These are phyloP conservation scores for Magallana ariakensis DNA, from an alignment of 1,140 invertebrate genomes.

Conservation along the genomic window DNA sequence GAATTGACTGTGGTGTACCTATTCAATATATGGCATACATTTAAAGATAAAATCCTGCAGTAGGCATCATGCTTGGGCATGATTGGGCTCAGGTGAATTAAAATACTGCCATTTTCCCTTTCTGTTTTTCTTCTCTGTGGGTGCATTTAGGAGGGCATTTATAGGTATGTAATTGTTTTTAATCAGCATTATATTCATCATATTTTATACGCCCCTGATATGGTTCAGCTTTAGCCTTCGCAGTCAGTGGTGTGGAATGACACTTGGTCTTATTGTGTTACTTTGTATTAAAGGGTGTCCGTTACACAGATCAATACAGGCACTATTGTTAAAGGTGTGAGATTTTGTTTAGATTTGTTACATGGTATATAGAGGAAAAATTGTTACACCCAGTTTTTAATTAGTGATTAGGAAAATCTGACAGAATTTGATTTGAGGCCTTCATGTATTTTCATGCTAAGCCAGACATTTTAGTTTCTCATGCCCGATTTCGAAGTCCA, in stretches of 20 bases:
- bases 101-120: constrained; percentile 25
- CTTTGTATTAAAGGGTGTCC: background rate
- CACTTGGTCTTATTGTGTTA: background rate
- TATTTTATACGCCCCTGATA: background rate
- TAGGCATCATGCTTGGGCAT: constrained; percentile 23
- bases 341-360: background rate
- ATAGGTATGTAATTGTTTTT: background rate
- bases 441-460: too few species aligned
- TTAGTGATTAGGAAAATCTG: too few species aligned
- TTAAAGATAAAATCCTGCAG: constrained; percentile 37
- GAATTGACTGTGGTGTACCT: constrained; percentile 22
- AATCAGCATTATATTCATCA: constrained; percentile 7
- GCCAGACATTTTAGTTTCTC: too few species aligned
- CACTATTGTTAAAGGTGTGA: background rate
- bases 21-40: constrained; percentile 24
- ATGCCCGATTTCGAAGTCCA: too few species aligned
- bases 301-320: background rate
- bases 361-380: background rate
- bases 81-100: constrained; percentile 13
- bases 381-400: background rate
- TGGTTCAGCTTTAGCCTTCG: too few species aligned
- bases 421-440: too few species aligned
- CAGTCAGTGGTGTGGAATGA: background rate
- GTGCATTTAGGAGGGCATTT: background rate
- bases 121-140: constrained; percentile 1